phyloP scores from a whole-genome alignment of 2,113 vertebrate species.

The Podarcis cretensis region DNA sequence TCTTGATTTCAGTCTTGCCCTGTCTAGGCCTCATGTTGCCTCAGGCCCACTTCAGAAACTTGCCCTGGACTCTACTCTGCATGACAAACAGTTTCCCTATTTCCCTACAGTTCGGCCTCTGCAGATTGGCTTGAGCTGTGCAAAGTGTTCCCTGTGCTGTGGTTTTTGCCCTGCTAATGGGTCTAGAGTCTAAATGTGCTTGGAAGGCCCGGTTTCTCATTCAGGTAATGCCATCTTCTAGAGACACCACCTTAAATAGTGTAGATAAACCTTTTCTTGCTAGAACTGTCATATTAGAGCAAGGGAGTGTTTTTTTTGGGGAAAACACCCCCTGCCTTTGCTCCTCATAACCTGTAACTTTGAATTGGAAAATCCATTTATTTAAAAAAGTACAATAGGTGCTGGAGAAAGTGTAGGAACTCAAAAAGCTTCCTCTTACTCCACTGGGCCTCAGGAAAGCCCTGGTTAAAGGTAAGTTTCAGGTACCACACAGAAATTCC shows the following conservation, averaged over 20 bases:
- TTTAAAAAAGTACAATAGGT: background rate
- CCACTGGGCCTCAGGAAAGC: background rate
- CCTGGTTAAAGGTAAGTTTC: background rate
- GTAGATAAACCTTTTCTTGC: background rate
- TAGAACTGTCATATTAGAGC: background rate
- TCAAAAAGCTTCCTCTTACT: background rate
- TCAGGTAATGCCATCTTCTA: background rate
- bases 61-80: background rate
- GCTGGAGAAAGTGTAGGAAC: background rate
- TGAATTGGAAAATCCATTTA: background rate
- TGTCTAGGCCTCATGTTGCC: background rate
- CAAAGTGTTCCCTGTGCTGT: rapidly evolving
- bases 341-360: too few relatives aligned
- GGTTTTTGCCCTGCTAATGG: background rate
- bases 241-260: background rate
- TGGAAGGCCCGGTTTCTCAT: background rate
- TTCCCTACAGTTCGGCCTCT: rapidly evolving
- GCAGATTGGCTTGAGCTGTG: background rate
- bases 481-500: background rate
- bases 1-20: background rate
- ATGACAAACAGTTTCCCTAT: background rate
- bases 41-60: background rate
- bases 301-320: background rate
- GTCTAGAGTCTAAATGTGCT: background rate
- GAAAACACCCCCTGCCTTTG: background rate